A percentile compares a stretch with the other conserved stretches of the same genome.
Conservation (phyloP, 2,113 vertebrate genomes). For the Misgurnus mizolepis region DNA sequence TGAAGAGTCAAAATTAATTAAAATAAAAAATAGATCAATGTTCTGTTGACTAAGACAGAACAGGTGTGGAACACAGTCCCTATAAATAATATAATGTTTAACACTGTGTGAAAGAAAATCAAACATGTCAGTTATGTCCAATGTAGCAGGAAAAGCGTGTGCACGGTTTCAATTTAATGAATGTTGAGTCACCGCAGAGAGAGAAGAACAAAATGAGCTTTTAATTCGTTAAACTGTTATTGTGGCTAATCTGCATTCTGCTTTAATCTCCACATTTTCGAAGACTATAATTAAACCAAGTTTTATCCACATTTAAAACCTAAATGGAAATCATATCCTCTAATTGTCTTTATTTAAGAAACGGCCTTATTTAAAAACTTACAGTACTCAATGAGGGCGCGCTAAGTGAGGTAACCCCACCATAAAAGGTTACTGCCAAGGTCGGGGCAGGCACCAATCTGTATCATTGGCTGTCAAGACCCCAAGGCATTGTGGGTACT, state of each 20-base stretch:
- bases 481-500: slow-evolving; percentile 63
- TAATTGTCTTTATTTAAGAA: slow-evolving; percentile 40
- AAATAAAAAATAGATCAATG: background rate
- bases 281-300: slow-evolving; percentile 35
- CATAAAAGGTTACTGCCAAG: slow-evolving; percentile 60
- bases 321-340: slow-evolving; percentile 28
- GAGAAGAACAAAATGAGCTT: slow-evolving; percentile 39
- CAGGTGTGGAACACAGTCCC: background rate
- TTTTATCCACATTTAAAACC: slow-evolving; percentile 40
- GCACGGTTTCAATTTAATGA: background rate
- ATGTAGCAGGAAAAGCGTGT: background rate
- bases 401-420: slow-evolving; percentile 35
- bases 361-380: slow-evolving; percentile 27
- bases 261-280: slow-evolving; percentile 39
- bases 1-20: slow-evolving; percentile 36
- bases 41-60: background rate
- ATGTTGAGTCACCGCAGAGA: slow-evolving; percentile 26
- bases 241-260: slow-evolving; percentile 35
- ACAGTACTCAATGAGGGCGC: background rate
- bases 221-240: slow-evolving; percentile 40
- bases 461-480: slow-evolving; percentile 60
- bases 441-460: slow-evolving; percentile 64
- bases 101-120: background rate
- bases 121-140: slow-evolving; percentile 14
- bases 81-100: background rate